Evolutionary conservation across 2,113 vertebrate genomes (phyloP), one percentile per base, ranked within the genome.

Genomic region (Bubo blakistoni): DNA sequence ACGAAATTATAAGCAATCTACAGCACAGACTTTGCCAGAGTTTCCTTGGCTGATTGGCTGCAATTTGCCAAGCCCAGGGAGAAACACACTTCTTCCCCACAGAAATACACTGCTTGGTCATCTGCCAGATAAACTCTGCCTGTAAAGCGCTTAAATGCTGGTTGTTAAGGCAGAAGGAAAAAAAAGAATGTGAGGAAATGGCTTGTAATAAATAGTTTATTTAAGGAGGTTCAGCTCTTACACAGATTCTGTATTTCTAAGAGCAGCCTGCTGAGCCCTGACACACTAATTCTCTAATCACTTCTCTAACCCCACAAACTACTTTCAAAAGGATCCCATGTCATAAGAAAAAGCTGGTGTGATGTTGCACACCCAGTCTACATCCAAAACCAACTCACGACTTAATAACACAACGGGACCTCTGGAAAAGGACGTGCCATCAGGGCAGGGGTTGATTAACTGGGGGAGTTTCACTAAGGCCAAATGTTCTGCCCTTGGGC

Each of bases 381-480:
- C 19, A 14, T 1, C 49, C 63, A 12, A 29, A 42, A 54, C 10
- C 52, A 52, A 2, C 25, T 24, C 2, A 0, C 1, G 6, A 13
- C n/a, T 46, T 1, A 2, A 83, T 34, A 32, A 2, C 22, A 9
- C 17, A 32, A 29, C 0, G 6, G 77, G 40, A 24, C 10, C 38
- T 67, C 20, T 36, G 32, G 49, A 49, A 32, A 29, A 34, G 38
- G 18, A 20, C 4, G 2, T 1, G 34, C 24, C 7, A 0, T 4
- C 4, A 54, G 61, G 76, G 29, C 52, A 59, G 76, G 54, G 46
- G 17, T 47, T 25, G 42, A 44, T 44, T 44, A 44, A 44, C 42
- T 44, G 42, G 42, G 42, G 42, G 42, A 44, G 42, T 6, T 44
- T 44, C 42, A 44, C 42, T 44, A 44, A 44, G 42, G 42, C 42